Conservation (phyloP, 2,888 invertebrate species). For the Drosophila longiperda region DNA sequence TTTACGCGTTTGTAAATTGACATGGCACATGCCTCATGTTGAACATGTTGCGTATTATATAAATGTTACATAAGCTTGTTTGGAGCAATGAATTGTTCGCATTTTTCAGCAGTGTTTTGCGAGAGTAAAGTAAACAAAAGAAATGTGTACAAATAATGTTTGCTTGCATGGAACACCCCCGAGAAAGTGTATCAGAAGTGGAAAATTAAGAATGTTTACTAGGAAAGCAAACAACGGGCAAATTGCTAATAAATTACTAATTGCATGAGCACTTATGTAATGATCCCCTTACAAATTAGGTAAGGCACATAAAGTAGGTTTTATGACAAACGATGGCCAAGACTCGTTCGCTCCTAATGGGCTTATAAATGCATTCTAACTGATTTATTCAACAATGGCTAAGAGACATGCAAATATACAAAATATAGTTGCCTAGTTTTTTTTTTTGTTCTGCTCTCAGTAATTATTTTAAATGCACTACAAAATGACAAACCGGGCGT, state of each 20-base stretch:
- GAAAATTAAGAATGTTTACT: conserved; percentile 18
- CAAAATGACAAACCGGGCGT: conserved; percentile 12
- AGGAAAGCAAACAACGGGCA: conserved; percentile 36
- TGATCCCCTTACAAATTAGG: conserved; percentile 54
- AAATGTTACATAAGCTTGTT: conserved; percentile 34
- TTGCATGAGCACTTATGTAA: conserved; percentile 70
- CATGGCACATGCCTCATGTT: neutral
- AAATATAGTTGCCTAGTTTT: conserved; percentile 22
- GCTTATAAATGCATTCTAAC: conserved; percentile 27
- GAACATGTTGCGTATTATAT: neutral
- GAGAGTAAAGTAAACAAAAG: conserved; percentile 23
- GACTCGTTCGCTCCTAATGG: neutral
- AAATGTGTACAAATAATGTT: conserved; percentile 11
- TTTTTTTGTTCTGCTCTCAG: conserved; percentile 32
- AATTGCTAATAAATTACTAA: conserved; percentile 67
- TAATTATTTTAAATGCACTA: conserved; percentile 65
- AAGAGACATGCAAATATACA: conserved; percentile 13
- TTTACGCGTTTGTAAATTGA: neutral
- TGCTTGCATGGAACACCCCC: conserved; percentile 20
- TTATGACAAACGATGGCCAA: conserved; percentile 33
- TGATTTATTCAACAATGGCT: conserved; percentile 61
- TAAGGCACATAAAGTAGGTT: conserved; percentile 53
- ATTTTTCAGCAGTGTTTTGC: conserved; percentile 27
- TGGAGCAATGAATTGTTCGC: conserved; percentile 19
- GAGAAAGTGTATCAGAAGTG: conserved; percentile 10